Evolutionary conservation across 2,113 vertebrate species (phyloP), one percentile per base, ranked within the genome.

Genomic region (Polypterus bichir): DNA sequence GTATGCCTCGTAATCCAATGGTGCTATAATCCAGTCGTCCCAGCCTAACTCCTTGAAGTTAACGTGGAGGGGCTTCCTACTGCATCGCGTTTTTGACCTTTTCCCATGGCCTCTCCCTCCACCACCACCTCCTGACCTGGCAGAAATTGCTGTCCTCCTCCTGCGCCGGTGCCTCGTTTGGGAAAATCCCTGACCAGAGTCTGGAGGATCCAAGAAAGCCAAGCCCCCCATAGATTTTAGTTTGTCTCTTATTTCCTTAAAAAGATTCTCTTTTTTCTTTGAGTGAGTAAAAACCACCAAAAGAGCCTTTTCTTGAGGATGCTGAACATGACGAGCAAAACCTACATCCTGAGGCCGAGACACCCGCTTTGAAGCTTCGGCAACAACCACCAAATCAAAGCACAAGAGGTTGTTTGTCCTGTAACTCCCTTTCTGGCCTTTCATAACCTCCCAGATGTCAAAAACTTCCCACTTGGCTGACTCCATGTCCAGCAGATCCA

Each of bases 21-120:
- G 88, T 0, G 91, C 91, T 1, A 93, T 93, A 69, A 93, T 91
- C 91, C 91, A 93, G 79, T 92, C 91, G 1, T 92, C 91, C 91
- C 91, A 93, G 73, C 90, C 91, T 67, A 92, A 77, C 74, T 91
- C 88, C 73, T 92, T 92, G 75, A 93, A 93, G 70, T 92, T 89
- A 57, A 92, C 88, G 0, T 88, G 89, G 61, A 92, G 77, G 4
- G 86, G 82, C 57, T 88, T 92, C 65, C 88, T 82, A 71, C 88
- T 89, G 61, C 90, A 93, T 48, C 90, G 87, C 9, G 84, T 89
- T 65, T 82, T 81, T 69, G 79, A 77, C 65, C 83, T 82, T 44
- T 87, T 83, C 0, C 76, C 76, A 47, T 83, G 81, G 44, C 75
- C 76, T 51, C 72, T 66, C 5, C 79, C 77, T 4, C 62, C 62